Evolutionary conservation across 2,113 vertebrate genomes (phyloP).

Genomic region (Cranoglanis bouderius): DNA sequence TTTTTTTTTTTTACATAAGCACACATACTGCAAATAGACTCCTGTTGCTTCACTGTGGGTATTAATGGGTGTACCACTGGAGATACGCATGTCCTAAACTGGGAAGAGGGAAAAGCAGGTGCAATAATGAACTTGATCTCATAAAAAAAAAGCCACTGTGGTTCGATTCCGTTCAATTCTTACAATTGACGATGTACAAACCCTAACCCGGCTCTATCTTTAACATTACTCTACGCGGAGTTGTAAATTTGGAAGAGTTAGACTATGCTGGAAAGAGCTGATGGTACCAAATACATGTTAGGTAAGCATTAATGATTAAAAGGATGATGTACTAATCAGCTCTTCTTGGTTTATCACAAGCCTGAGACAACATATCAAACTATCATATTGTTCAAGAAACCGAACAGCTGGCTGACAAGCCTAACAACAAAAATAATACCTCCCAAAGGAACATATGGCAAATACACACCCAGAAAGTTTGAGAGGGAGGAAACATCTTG

Average conservation of each 20-base stretch:
- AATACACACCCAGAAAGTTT: constrained; percentile 14
- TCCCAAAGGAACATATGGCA: constrained; percentile 24
- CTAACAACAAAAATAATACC: constrained; percentile 2
- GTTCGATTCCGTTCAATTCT: neutral
- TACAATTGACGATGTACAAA: neutral
- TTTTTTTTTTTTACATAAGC: neutral
- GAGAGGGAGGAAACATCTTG: neutral
- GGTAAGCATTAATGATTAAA: constrained; percentile 6
- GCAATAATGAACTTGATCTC: neutral
- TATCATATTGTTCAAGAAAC: neutral
- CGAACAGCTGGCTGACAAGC: neutral
- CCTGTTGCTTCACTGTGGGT: neutral
- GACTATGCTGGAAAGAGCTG: neutral
- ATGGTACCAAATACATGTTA: neutral
- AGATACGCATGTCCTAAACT: neutral
- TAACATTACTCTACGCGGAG: neutral
- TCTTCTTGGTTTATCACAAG: neutral
- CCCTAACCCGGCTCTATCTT: neutral
- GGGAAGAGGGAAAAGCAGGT: neutral
- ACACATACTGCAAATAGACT: neutral
- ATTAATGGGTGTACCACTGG: neutral
- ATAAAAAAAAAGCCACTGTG: neutral
- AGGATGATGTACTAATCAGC: neutral
- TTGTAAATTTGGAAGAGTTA: neutral
- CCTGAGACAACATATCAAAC: neutral